These are phyloP conservation scores for Pseudonaja textilis DNA, from an alignment of 2,113 vertebrate genomes.

Conservation along the genomic window DNA sequence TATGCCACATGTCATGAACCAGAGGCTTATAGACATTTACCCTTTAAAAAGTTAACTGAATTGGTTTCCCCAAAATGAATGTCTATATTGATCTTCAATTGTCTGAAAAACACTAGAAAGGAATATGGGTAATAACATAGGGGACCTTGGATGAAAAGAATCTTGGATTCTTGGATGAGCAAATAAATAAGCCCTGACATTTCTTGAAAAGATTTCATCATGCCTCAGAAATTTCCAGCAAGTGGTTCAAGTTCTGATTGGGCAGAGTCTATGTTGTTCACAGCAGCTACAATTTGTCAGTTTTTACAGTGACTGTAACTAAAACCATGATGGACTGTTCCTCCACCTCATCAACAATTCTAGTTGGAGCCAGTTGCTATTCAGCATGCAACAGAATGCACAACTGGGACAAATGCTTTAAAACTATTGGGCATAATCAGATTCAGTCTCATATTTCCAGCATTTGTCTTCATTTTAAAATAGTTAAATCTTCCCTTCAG, in stretches of 20 bases:
- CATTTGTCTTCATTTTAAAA: slow-evolving; percentile 66
- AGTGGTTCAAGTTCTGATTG: not conserved
- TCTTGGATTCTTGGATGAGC: not conserved
- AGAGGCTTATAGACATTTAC: not conserved
- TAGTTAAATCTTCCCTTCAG: slow-evolving; percentile 43
- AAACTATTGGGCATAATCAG: slow-evolving; percentile 55
- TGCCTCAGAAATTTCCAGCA: slow-evolving; percentile 41
- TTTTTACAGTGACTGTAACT: slow-evolving; percentile 52
- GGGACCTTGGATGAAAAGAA: not conserved
- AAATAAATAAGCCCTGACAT: slow-evolving; percentile 15
- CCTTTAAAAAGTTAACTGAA: not conserved
- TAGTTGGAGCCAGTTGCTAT: slow-evolving; percentile 53
- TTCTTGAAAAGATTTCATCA: slow-evolving; percentile 32
- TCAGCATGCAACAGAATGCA: slow-evolving; percentile 43
- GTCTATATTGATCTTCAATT: not conserved
- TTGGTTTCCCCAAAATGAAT: not conserved
- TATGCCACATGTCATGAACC: not conserved
- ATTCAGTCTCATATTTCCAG: slow-evolving; percentile 61
- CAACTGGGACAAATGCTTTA: slow-evolving; percentile 63
- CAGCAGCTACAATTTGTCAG: slow-evolving; percentile 46
- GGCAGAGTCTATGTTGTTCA: slow-evolving; percentile 40
- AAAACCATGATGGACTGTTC: slow-evolving; percentile 43
- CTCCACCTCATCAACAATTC: slow-evolving; percentile 27
- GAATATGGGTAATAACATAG: not conserved
- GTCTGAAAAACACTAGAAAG: not conserved